phyloP scores from a whole-genome alignment of 2,888 invertebrate species.

The Brenthis hecate region DNA sequence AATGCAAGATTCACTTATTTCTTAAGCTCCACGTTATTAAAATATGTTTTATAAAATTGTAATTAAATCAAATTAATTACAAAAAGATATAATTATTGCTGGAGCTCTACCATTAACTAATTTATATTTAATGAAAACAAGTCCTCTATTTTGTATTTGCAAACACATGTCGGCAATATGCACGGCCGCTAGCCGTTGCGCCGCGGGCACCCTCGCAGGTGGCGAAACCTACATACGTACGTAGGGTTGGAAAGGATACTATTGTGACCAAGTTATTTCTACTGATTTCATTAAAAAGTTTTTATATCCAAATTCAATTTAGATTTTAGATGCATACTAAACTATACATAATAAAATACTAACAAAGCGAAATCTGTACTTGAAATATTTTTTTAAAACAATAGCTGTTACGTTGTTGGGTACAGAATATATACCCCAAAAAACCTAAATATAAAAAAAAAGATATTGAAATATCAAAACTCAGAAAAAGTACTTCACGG shows the following conservation, averaged over 20 bases:
- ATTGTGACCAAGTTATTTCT: conserved; percentile 24
- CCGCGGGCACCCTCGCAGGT: conserved; percentile 53
- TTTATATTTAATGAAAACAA: conserved; percentile 19
- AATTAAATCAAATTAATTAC: conserved; percentile 5
- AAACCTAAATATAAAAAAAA: no score
- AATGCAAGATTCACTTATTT: no score
- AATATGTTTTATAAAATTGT: neutral
- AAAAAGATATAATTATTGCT: neutral
- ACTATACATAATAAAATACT: no score
- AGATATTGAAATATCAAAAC: no score
- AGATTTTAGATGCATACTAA: no score
- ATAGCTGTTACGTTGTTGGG: no score
- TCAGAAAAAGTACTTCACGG: no score
- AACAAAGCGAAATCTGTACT: no score
- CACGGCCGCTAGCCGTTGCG: conserved; percentile 52
- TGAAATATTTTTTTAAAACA: no score
- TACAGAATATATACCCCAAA: no score
- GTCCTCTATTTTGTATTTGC: conserved; percentile 46
- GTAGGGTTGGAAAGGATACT: conserved; percentile 43
- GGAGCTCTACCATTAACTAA: conserved; percentile 13
- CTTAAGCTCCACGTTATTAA: neutral
- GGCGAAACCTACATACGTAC: conserved; percentile 50
- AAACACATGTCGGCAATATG: conserved; percentile 38
- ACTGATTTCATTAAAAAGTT: conserved; percentile 4
- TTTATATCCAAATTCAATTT: neutral